These are phyloP conservation scores for Calameuta filiformis DNA, from an alignment of 2,888 invertebrate genomes.

Conservation along the genomic window DNA sequence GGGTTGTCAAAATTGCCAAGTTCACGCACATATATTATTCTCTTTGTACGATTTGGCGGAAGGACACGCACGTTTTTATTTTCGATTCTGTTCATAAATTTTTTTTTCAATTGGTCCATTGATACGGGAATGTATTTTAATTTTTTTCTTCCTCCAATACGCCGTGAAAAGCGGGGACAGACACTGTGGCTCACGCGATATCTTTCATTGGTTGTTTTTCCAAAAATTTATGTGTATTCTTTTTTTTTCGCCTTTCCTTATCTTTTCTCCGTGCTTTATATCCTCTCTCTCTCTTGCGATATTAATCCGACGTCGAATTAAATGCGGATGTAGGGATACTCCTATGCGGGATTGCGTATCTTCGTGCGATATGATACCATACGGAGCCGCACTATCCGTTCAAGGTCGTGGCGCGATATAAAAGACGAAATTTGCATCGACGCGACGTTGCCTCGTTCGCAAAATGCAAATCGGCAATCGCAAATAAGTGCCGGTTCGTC, in stretches of 20 bases:
- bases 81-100: neutral
- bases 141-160: neutral
- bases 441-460: neutral
- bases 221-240: no score
- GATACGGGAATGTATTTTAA: neutral
- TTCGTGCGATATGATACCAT: neutral
- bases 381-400: neutral
- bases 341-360: neutral
- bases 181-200: no score
- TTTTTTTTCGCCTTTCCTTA: no score
- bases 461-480: neutral
- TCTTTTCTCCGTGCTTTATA: neutral
- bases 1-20: neutral
- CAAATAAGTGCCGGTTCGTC: neutral
- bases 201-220: no score
- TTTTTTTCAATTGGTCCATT: neutral
- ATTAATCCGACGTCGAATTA: neutral
- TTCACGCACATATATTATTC: neutral
- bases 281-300: neutral
- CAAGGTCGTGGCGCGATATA: neutral
- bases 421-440: neutral
- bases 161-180: fast-evolving
- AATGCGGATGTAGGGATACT: neutral
- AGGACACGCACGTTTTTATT: no score
- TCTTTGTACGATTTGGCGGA: no score